Evolutionary conservation across 2,113 vertebrate genomes (phyloP), one percentile per base, ranked within the genome.

Genomic region (Delphinapterus leucas): DNA sequence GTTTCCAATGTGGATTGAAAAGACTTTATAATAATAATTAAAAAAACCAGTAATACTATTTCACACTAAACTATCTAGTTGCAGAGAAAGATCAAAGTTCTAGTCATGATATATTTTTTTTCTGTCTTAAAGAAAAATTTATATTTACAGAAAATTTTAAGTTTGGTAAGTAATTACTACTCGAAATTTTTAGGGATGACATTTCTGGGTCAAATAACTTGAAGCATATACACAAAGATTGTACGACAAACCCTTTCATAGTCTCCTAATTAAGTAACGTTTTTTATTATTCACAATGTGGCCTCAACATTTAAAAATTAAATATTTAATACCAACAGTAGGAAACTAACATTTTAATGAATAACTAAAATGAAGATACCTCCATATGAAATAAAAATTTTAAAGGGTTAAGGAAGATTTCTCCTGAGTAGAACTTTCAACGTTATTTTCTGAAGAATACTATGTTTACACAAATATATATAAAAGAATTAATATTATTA

Each of bases 401-500:
- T 88, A 47, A 92, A 90, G 17, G 55, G 15, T 84, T 89, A 91
- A 84, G 20, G 60, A 83, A 89, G 53, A 96, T 92, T 92, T 95
- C 47, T 97, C 84, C 80, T 97, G 87, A 95, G 87, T 71, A 96
- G 26, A 76, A 76, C 23, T 31, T 83, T 95, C 31, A 93, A 92
- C 21, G 61, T 90, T 93, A 93, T 84, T 95, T 97, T 93, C 58
- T 61, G 44, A 95, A 90, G 74, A 96, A 71, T 82, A 92, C 70
- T 74, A 95, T 61, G 18, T 86, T 95, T 90, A 92, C 14, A 96
- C 47, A 87, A 93, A 92, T 95, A 91, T 90, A 98, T 98, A 90
- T 97, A 94, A 96, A 96, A 97, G 10, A 88, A 97, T 73, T 97
- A 98, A 97, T 96, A 98, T 95, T 97, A 95, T 96, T 95, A 96